Conservation (phyloP, 1,140 invertebrate genomes). For the Cyclina sinensis region DNA sequence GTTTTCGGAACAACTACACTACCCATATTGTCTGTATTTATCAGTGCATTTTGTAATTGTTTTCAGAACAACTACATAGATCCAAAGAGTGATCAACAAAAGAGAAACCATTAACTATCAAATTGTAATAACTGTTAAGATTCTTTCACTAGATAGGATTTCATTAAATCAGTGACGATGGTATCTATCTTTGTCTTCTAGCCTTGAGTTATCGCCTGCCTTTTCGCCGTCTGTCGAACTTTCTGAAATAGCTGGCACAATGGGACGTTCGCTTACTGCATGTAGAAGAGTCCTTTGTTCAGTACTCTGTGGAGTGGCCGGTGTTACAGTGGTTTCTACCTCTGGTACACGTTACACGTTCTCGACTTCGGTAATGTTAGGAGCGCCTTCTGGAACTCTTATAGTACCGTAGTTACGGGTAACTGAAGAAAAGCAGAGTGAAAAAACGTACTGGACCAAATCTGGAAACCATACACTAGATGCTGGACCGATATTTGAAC, state of each 20-base stretch:
- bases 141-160: too few relatives aligned
- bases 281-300: neutral
- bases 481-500: too few relatives aligned
- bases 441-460: too few relatives aligned
- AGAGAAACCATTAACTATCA: too few relatives aligned
- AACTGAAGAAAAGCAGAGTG: neutral
- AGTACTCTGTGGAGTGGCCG: neutral
- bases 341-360: neutral
- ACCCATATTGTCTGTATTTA: too few relatives aligned
- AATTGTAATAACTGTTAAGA: too few relatives aligned
- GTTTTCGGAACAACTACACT: too few relatives aligned
- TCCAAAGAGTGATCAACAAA: too few relatives aligned
- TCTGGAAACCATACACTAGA: too few relatives aligned
- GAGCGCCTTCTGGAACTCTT: neutral
- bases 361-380: neutral
- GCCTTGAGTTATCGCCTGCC: neutral
- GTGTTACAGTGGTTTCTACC: conserved; percentile 1
- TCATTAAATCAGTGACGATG: too few relatives aligned
- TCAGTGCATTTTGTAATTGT: too few relatives aligned
- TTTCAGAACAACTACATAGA: too few relatives aligned
- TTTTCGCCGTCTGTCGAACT: neutral
- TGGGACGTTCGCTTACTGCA: neutral
- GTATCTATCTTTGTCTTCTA: neutral
- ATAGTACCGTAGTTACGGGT: neutral
- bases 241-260: neutral